Conservation (phyloP, 2,888 invertebrate genomes). For the Clostera curtula region DNA sequence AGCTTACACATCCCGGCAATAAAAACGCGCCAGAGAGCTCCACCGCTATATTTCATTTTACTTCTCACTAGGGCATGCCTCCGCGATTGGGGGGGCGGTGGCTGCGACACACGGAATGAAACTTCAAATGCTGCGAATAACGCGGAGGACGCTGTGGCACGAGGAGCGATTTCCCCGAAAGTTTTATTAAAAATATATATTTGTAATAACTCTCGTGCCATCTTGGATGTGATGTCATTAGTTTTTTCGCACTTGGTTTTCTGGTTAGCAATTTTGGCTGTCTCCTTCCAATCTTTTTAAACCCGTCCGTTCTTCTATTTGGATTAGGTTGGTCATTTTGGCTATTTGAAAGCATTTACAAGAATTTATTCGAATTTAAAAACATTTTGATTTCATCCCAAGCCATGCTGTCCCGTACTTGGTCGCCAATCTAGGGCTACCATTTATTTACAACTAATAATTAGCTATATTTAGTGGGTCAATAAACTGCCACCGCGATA, state of each 20-base stretch:
- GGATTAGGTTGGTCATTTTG: too few relatives aligned
- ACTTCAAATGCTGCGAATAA: constrained; percentile 64
- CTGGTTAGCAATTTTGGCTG: too few relatives aligned
- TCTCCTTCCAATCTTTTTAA: too few relatives aligned
- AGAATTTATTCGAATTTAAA: too few relatives aligned
- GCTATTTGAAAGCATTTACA: too few relatives aligned
- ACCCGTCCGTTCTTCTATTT: too few relatives aligned
- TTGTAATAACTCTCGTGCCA: background rate
- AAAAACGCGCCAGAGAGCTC: constrained; percentile 52
- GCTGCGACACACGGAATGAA: constrained; percentile 54
- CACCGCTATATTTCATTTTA: constrained; percentile 59
- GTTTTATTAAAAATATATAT: constrained; percentile 23
- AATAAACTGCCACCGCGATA: too few relatives aligned
- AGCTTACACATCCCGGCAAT: constrained; percentile 64
- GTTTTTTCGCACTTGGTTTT: background rate
- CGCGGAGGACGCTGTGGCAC: constrained; percentile 51
- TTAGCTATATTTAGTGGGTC: too few relatives aligned
- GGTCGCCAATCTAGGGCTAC: too few relatives aligned
- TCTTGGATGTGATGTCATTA: background rate
- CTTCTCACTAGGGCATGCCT: constrained; percentile 34
- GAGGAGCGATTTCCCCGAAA: constrained; percentile 23
- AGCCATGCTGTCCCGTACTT: too few relatives aligned
- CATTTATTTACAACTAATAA: too few relatives aligned
- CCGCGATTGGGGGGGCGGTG: constrained; percentile 31
- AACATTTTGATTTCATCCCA: too few relatives aligned